Percentiles rank a stretch among this genome's conserved stretches.
phyloP scores from a whole-genome alignment of 2,113 vertebrate species.

The Aphelocoma coerulescens region DNA sequence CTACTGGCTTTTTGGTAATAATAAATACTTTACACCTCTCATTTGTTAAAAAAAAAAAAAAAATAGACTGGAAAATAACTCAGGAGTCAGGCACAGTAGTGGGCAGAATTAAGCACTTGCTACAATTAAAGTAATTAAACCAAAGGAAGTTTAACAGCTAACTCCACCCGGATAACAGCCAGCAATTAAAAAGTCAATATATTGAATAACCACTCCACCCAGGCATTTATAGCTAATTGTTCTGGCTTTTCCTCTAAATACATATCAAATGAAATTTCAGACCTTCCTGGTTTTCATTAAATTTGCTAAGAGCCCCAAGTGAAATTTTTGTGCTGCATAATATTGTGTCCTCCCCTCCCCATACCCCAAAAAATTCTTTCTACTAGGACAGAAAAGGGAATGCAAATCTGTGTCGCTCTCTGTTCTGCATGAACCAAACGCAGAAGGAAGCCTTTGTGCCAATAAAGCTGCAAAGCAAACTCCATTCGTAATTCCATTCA shows the following conservation, averaged over 20 bases:
- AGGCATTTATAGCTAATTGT: not conserved
- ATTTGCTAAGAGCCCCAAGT: not conserved
- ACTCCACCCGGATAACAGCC: conserved; percentile 4
- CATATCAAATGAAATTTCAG: not conserved
- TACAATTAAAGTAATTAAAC: conserved; percentile 13
- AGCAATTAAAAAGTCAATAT: conserved; percentile 46
- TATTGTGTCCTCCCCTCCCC: not conserved
- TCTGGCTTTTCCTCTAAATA: not conserved
- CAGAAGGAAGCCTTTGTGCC: not conserved
- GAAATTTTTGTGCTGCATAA: not conserved
- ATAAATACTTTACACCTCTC: not conserved
- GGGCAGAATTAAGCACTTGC: not conserved
- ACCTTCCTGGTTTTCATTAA: not conserved
- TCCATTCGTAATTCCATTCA: not conserved
- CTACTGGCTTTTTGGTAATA: not conserved
- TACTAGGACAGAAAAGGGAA: not conserved
- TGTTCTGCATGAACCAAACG: not conserved
- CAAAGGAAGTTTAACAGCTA: conserved; percentile 15
- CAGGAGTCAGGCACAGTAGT: not conserved
- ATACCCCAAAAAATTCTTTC: not conserved
- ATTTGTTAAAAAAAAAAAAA: not conserved
- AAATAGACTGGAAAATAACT: not conserved
- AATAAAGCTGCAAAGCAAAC: conserved; percentile 31
- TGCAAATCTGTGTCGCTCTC: not conserved
- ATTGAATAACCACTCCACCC: conserved; percentile 17